Percentiles rank a stretch among this genome's conserved stretches.
Evolutionary conservation across 2,888 invertebrate species (phyloP).

Genomic region (Helleia helle): DNA sequence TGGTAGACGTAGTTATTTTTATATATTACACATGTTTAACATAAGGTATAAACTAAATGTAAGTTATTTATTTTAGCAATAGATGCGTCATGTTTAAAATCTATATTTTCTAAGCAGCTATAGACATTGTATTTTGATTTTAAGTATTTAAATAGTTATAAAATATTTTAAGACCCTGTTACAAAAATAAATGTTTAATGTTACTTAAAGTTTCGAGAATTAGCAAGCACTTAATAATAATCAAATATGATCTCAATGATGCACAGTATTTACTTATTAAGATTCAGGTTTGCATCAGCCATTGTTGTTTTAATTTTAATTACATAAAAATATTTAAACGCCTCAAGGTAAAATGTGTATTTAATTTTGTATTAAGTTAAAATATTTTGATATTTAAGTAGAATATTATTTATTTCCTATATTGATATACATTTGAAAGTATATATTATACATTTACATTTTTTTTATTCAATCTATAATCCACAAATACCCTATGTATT

Average conservation of each 20-base stretch:
- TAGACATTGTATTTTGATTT: neutral
- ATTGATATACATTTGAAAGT: neutral
- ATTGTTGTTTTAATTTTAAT: slow-evolving; percentile 22
- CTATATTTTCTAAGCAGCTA: neutral
- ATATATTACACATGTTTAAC: neutral
- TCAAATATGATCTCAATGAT: slow-evolving; percentile 53
- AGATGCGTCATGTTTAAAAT: neutral
- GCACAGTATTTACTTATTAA: slow-evolving; percentile 49
- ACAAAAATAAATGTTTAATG: neutral
- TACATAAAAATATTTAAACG: neutral
- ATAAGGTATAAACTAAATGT: neutral
- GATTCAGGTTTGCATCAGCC: slow-evolving; percentile 39
- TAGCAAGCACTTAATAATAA: slow-evolving; percentile 13
- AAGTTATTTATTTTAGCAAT: slow-evolving; percentile 5
- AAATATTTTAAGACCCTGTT: neutral
- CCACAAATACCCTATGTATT: too few species aligned
- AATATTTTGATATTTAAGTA: too few species aligned
- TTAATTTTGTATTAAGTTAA: neutral
- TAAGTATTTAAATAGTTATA: neutral
- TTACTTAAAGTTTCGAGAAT: neutral
- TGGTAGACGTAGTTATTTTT: neutral
- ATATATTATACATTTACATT: neutral
- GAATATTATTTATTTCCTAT: too few species aligned
- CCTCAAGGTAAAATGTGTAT: neutral
- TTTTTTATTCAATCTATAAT: neutral